Evolutionary conservation across 2,797 vertebrate genomes (phyloP).

Genomic region (Tenualosa ilisha): DNA sequence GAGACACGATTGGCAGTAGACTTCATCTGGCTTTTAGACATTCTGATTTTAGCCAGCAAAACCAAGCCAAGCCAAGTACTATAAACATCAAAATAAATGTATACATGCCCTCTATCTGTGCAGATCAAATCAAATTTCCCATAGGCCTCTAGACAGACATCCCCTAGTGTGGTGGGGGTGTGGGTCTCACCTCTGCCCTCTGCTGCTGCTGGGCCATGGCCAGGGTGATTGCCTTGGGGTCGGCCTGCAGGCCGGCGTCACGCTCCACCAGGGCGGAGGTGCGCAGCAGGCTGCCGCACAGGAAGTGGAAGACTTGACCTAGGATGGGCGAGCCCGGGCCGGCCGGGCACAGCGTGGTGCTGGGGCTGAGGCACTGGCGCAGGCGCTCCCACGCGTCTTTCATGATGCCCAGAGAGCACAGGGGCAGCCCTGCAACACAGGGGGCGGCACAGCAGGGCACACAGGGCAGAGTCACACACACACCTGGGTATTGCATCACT

Average conservation of each 20-base stretch:
- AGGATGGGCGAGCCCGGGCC: slow-evolving; percentile 69
- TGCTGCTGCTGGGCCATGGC: slow-evolving; percentile 81
- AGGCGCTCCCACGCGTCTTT: slow-evolving; percentile 82
- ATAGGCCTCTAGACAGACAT: too few species aligned
- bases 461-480: background rate
- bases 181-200: slow-evolving; percentile 72
- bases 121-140: too few species aligned
- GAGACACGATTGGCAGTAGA: too few species aligned
- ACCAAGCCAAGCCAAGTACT: too few species aligned
- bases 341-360: slow-evolving; percentile 52
- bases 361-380: slow-evolving; percentile 78
- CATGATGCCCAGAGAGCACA: slow-evolving; percentile 81
- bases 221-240: slow-evolving; percentile 74
- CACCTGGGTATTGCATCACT: background rate
- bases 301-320: slow-evolving; percentile 75
- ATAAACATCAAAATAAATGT: too few species aligned
- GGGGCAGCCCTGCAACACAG: slow-evolving; percentile 66
- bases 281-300: slow-evolving; percentile 69
- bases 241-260: slow-evolving; percentile 65
- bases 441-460: background rate
- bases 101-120: too few species aligned
- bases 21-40: too few species aligned
- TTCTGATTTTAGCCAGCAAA: too few species aligned
- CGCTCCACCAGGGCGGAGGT: slow-evolving; percentile 56
- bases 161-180: background rate